Conservation (phyloP, 2,888 invertebrate species). For the Pachydiplax longipennis region DNA sequence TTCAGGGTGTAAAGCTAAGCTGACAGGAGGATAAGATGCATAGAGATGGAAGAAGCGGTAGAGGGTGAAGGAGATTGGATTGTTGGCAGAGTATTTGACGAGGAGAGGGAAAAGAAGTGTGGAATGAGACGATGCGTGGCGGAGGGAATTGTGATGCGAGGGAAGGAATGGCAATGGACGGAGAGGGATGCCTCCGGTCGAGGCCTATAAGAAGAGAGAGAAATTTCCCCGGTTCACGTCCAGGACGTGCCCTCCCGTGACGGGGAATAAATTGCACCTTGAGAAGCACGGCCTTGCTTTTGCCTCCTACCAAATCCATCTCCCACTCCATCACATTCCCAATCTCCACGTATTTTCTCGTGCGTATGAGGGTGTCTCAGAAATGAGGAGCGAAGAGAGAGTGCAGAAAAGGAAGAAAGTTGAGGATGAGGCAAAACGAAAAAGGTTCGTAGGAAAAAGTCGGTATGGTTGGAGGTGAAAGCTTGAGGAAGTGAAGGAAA, state of each 20-base stretch:
- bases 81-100: not conserved
- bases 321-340: not conserved
- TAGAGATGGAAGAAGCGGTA: not conserved
- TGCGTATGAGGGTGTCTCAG: not conserved
- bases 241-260: slow-evolving; percentile 38
- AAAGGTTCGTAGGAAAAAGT: not conserved
- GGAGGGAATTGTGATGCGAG: not conserved
- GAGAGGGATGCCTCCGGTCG: not conserved
- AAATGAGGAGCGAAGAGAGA: not conserved
- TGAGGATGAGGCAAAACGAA: not conserved
- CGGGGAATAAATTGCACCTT: slow-evolving; percentile 43
- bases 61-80: slow-evolving; percentile 7
- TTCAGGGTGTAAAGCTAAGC: not conserved
- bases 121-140: not conserved
- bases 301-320: not conserved
- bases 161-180: not conserved
- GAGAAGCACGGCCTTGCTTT: slow-evolving; percentile 16
- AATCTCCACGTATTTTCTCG: not conserved
- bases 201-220: not conserved
- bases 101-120: not conserved
- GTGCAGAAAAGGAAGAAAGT: not conserved
- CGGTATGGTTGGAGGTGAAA: not conserved
- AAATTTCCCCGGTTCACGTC: slow-evolving; percentile 33
- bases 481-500: not conserved
- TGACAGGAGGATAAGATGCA: not conserved